Percentiles rank a stretch among this genome's conserved stretches.
These are phyloP conservation scores for Synanthedon andrenaeformis DNA, from an alignment of 2,888 invertebrate species.

Conservation along the genomic window DNA sequence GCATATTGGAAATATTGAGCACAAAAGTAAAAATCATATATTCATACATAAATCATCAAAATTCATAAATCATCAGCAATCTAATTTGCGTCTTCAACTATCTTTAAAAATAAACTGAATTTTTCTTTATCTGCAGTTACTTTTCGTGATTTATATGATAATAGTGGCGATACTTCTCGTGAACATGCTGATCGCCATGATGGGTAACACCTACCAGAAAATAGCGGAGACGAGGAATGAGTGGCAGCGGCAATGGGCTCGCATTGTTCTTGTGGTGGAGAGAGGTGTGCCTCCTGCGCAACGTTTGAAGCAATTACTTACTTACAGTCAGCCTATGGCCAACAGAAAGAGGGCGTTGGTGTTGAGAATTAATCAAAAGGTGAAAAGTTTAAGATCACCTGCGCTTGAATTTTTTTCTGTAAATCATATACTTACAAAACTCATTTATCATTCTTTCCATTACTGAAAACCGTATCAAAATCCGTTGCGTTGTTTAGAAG, in stretches of 20 bases:
- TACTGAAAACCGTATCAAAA: no score
- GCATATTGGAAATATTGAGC: no score
- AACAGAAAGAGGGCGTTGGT: slow-evolving; percentile 88
- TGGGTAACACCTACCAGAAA: slow-evolving; percentile 99
- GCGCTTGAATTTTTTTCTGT: not conserved
- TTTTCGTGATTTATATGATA: slow-evolving; percentile 98
- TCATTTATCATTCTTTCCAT: no score
- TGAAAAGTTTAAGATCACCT: slow-evolving; percentile 38
- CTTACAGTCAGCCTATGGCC: slow-evolving; percentile 96
- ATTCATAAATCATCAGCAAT: no score
- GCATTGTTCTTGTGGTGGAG: slow-evolving; percentile 97
- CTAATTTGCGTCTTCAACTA: not conserved
- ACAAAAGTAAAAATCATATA: no score
- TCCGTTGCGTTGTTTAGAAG: no score
- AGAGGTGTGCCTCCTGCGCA: slow-evolving; percentile 94
- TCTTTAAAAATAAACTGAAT: not conserved
- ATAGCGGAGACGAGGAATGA: slow-evolving; percentile 97
- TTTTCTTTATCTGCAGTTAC: slow-evolving; percentile 65
- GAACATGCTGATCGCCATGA: slow-evolving; percentile 99
- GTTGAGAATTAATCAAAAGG: slow-evolving; percentile 88
- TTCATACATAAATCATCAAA: no score
- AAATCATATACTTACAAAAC: not conserved
- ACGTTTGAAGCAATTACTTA: slow-evolving; percentile 84
- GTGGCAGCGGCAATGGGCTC: slow-evolving; percentile 98
- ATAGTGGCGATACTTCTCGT: slow-evolving; percentile 95